Evolutionary conservation across 2,888 invertebrate genomes (phyloP).

Genomic region (Parasteatoda lunata): DNA sequence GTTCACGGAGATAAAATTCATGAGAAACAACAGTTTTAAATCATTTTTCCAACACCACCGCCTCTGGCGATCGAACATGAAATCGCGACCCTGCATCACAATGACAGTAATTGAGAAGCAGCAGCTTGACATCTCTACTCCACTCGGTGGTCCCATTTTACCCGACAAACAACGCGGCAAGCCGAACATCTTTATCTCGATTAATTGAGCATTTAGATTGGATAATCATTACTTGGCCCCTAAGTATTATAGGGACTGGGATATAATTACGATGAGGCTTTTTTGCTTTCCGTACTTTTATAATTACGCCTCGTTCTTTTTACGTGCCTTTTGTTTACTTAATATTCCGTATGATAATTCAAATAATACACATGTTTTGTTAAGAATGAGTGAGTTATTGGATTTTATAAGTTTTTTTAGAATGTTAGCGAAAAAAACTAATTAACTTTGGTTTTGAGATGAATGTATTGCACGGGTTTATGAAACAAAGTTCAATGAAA

Average conservation of each 20-base stretch:
- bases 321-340: too few species aligned
- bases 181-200: slow-evolving; percentile 62
- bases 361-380: too few species aligned
- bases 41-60: neutral
- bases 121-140: slow-evolving; percentile 50
- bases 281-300: too few species aligned
- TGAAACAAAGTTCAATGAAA: too few species aligned
- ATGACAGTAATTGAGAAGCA: slow-evolving; percentile 57
- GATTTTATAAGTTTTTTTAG: too few species aligned
- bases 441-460: too few species aligned
- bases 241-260: slow-evolving; percentile 7
- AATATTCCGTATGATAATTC: too few species aligned
- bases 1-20: neutral
- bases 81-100: slow-evolving; percentile 19
- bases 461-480: too few species aligned
- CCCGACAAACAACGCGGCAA: slow-evolving; percentile 51
- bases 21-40: neutral
- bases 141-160: slow-evolving; percentile 52
- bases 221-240: slow-evolving; percentile 42
- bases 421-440: too few species aligned
- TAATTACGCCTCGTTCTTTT: too few species aligned
- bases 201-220: slow-evolving; percentile 65
- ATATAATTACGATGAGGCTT: too few species aligned
- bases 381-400: too few species aligned
- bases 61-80: slow-evolving; percentile 14